A percentile compares a stretch with the other conserved stretches of the same genome.
phyloP scores from a whole-genome alignment of 2,113 vertebrate genomes.

The Aspiorhynchus laticeps region DNA sequence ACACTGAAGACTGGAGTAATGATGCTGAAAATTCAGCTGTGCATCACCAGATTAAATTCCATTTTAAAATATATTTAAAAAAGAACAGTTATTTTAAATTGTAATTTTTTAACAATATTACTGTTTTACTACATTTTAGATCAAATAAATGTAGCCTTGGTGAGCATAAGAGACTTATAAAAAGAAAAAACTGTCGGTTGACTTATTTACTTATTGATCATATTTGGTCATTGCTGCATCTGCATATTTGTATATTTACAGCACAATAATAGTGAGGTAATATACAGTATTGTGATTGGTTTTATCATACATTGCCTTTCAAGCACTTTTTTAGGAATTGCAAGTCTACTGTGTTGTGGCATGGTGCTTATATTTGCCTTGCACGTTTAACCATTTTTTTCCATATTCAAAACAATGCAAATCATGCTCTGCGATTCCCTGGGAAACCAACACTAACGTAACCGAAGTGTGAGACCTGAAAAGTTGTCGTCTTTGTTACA shows the following conservation, averaged over 20 bases:
- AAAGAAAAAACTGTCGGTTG: no score
- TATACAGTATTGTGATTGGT: background rate
- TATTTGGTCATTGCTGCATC: background rate
- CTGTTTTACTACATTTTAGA: background rate
- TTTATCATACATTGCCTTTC: background rate
- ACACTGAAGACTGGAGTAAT: background rate
- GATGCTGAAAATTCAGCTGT: background rate
- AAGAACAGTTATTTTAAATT: no score
- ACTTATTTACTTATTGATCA: no score
- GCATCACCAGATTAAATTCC: background rate
- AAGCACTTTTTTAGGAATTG: background rate
- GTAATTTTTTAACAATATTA: background rate
- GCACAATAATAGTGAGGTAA: background rate
- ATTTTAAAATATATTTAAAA: no score
- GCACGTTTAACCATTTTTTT: background rate
- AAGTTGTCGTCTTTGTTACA: background rate
- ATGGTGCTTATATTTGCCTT: background rate
- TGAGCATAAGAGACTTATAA: no score
- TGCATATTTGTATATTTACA: background rate
- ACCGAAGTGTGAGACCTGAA: background rate
- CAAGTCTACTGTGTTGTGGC: background rate
- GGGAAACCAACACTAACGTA: background rate
- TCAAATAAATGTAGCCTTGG: no score
- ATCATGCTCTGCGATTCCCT: background rate
- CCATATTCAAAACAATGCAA: conserved; percentile 11